Evolutionary conservation across 35 echinoderm and acorn worm species (phyloP), one percentile per base, ranked within the genome.

Genomic region (Antedon bifida): DNA sequence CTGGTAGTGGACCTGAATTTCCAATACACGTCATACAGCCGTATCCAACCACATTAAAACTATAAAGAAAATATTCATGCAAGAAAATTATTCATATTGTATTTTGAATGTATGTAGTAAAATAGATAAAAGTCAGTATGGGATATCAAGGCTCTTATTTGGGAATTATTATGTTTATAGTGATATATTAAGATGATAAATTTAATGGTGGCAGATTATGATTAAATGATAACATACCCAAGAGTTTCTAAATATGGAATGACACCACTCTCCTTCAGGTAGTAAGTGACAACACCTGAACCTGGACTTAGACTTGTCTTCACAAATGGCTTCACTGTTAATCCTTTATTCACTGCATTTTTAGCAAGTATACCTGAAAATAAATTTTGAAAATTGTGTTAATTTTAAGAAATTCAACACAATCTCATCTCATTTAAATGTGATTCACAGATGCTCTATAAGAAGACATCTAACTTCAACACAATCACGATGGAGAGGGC

Each of bases 11-110:
- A 17, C 95, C 95, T 82, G 88, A 90, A 81, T 92, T 99, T 23
- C 95, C 95, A 80, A 97, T 93, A 86, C 95, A 99, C 51, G 95
- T 99, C 95, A 99, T 99, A 39, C 95, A 99, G 26, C 95, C 95
- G 86, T 93, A 99, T 16, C 95, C 95, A 35, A 99, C 95, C 51
- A 99, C 83, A 79, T 78, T 77, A 84, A 99, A 99, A 74, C 95
- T 97, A 45, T 5, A 39, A 87, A 82, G 36, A 75, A 75, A 8
- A 29, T 23, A 75, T 5, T 75, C 74, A 32, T 75, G 74, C 21
- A 75, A 75, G 21, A 75, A 32, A 5, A 29, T 75, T 8, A 42
- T 42, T 42, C 38, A 44, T 44, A 8, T 44, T 44, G 39, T 44
- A 44, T 44, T 5, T 44, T 44, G 5, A 44, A 44, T 44, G 39